These are phyloP conservation scores for Lithophane ornitopus DNA, from an alignment of 2,888 invertebrate genomes.

Conservation along the genomic window DNA sequence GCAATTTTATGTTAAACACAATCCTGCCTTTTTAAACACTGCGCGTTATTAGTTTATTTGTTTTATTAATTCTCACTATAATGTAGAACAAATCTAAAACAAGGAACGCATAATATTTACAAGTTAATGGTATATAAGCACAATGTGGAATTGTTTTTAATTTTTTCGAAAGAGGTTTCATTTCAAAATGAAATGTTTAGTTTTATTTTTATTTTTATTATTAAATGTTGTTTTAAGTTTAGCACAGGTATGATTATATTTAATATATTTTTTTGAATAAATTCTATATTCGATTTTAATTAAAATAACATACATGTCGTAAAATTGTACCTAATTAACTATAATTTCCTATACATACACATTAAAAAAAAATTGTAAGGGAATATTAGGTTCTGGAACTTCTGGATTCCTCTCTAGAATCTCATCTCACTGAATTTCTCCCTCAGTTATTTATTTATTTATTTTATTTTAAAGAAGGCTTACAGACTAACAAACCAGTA, in stretches of 20 bases:
- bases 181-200: slow-evolving; percentile 17
- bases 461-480: too few species aligned
- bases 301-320: too few species aligned
- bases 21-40: not conserved
- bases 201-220: slow-evolving; percentile 17
- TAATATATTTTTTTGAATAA: not conserved
- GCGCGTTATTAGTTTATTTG: slow-evolving; percentile 1
- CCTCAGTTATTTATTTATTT: too few species aligned
- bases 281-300: too few species aligned
- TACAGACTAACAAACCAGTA: too few species aligned
- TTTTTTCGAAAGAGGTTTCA: slow-evolving; percentile 9
- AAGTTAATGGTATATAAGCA: slow-evolving; percentile 9
- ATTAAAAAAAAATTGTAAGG: too few species aligned
- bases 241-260: slow-evolving; percentile 8
- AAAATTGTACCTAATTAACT: too few species aligned
- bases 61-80: not conserved
- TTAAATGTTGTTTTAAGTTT: not conserved
- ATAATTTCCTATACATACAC: too few species aligned
- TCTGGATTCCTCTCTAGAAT: too few species aligned
- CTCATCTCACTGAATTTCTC: too few species aligned
- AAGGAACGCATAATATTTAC: not conserved
- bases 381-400: too few species aligned
- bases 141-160: not conserved
- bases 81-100: slow-evolving; percentile 19
- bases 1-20: not conserved